phyloP scores from a whole-genome alignment of 2,888 invertebrate genomes.

The Sminthurinus aureus region DNA sequence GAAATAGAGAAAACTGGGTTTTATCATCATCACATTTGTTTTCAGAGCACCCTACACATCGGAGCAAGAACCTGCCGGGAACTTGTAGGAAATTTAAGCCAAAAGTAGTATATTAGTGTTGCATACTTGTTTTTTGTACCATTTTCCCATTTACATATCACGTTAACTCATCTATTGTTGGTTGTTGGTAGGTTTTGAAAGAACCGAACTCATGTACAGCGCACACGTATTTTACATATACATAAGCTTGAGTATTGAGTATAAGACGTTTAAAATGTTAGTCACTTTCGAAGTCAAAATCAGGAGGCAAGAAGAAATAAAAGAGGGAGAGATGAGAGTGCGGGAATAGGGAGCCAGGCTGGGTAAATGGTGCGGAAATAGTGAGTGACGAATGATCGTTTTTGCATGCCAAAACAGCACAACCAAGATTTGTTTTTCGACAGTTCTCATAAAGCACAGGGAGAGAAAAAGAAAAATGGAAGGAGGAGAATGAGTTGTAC shows the following conservation, averaged over 20 bases:
- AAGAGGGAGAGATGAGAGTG: not conserved
- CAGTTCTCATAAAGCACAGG: conserved; percentile 30
- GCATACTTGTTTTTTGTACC: no score
- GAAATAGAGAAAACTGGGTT: no score
- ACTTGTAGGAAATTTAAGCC: no score
- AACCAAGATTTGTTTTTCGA: conserved; percentile 42
- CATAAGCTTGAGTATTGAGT: not conserved
- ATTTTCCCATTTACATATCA: no score
- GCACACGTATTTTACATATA: not conserved
- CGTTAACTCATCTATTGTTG: no score
- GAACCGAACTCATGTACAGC: not conserved
- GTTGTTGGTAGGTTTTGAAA: not conserved
- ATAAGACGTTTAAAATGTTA: conserved; percentile 23
- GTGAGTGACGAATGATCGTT: conserved; percentile 47
- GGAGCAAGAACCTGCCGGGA: no score
- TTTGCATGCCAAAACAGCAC: conserved; percentile 51
- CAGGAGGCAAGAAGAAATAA: not conserved
- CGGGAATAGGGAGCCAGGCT: not conserved
- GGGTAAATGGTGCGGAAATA: conserved; percentile 51
- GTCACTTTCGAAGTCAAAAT: conserved; percentile 4
- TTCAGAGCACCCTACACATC: no score
- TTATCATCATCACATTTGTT: no score
- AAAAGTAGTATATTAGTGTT: no score
- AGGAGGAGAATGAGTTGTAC: no score
- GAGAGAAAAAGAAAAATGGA: not conserved